Base-by-base conservation (phyloP, 2,797 vertebrate genomes). In the Lutjanus argentimaculatus region DNA sequence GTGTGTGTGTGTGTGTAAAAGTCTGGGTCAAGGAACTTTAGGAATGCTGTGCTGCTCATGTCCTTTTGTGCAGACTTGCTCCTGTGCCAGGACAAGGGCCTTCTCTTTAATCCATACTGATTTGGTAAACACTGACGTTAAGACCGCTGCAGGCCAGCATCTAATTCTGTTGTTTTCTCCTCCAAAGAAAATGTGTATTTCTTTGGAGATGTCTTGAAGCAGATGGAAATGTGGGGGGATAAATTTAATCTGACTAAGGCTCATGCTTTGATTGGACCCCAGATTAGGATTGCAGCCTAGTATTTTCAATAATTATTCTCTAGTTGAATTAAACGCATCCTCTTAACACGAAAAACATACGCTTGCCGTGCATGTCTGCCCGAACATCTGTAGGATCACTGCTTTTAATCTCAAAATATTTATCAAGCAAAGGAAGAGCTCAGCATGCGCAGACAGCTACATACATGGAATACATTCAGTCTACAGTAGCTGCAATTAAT, bases 251-350 rank as follows among this genome's bases (percentile, higher is more conserved):
- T 92, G 94, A 95, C 91, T 93, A 93, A 89, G 89, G 85, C 92
- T 89, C 88, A 89, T 93, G 89, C 88, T 94, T 93, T 95, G 95
- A 95, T 95, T 96, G 91, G 90, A 94, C 83, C 79, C 77, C 88
- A 96, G 95, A 96, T 96, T 96, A 95, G 88, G 94, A 95, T 82
- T 88, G 88, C 86, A 79, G 89, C 85, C 88, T 74, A 89, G 93
- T 79, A 92, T 94, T 95, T 94, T 94, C 91, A 93, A 96, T 94
- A 95, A 96, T 95, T 93, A 95, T 95, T 94, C 93, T 89, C 69
- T 52, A 86, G 90, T 91, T 95, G 92, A 95, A 95, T 94, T 95
- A 95, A 95, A 96, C n/a, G 67, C 88, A 94, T 95, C 94, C 92
- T 95, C 94, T 95, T 95, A 95, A 93, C 90, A 91, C 82, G 68